Conservation (phyloP, 1,140 invertebrate species). For the Drosophila elegans region DNA sequence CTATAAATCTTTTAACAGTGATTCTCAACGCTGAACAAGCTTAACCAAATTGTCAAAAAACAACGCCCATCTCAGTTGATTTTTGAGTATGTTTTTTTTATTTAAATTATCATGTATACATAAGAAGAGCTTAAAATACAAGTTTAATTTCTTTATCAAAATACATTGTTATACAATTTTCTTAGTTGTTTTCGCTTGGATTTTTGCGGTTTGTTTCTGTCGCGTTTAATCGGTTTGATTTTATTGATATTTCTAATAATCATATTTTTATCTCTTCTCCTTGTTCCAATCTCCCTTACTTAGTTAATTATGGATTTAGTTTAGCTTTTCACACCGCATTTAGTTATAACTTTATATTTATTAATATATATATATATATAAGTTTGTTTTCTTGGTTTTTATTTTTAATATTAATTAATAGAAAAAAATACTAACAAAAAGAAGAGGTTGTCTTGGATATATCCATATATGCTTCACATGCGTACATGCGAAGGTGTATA, state of each 20-base stretch:
- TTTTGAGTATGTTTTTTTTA: constrained; percentile 43
- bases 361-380: constrained; percentile 40
- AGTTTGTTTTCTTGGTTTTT: constrained; percentile 14
- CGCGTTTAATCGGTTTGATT: constrained; percentile 21
- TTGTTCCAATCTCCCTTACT: constrained; percentile 30
- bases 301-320: constrained; percentile 57
- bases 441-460: constrained; percentile 72
- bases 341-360: constrained; percentile 31
- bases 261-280: constrained; percentile 14
- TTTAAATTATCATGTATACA: constrained; percentile 79
- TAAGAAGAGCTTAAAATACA: constrained; percentile 78
- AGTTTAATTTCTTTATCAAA: constrained; percentile 80
- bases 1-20: too few species aligned
- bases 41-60: too few species aligned
- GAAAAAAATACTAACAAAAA: constrained; percentile 80
- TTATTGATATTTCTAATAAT: constrained; percentile 33
- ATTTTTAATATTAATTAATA: constrained; percentile 74
- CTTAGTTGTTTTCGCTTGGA: constrained; percentile 60
- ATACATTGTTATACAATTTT: constrained; percentile 83
- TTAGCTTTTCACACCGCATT: constrained; percentile 59
- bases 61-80: neutral
- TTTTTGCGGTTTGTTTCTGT: constrained; percentile 27
- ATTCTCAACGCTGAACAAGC: too few species aligned
- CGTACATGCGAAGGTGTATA: constrained; percentile 7
- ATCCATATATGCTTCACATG: constrained; percentile 28